Evolutionary conservation across 2,888 invertebrate species (phyloP), one percentile per base, ranked within the genome.

Genomic region (Ommatoiulus sabulosus): DNA sequence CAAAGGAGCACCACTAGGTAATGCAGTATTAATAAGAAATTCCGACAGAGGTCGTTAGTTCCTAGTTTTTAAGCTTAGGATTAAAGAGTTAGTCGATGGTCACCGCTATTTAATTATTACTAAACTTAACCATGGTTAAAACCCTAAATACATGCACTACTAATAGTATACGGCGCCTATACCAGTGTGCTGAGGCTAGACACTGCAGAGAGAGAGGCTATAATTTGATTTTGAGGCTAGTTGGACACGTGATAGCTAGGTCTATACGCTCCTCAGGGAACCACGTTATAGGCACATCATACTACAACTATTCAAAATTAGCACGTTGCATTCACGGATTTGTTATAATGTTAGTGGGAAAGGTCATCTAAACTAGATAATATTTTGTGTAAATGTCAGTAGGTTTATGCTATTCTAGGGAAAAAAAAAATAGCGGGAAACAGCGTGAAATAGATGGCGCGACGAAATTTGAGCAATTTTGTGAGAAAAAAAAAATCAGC

Each of bases 111-210:
- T 52, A 52, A 72, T 72, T 72, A 72, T 35, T 35, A 35, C 57
- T n/a, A 7, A n/a, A 17, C 10, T 48, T 72, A 80, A 80, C 80
- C 80, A 80, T 12, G 80, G 24, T 24, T 43, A 24, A 72, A 72
- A 72, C 72, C 24, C 10, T 80, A 35, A 80, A 80, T 4, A 15
- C 80, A 80, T 80, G 80, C 80, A 80, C 80, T 80, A 57, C 57
- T n/a, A 43, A 43, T 80, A 80, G 80, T 43, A 80, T 15, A 80
- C 24, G 35, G 80, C 35, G 15, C 80, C 80, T 80, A 80, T 80
- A 80, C 80, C 1, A 80, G 35, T 80, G 80, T 35, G 4, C 80
- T 80, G 80, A 80, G 80, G 35, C 8, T 24, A 72, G 4, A 6
- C 5, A 20, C 63, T 20, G 63, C n/a, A n/a, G 7, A 57, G 4